Percentiles rank a stretch among this genome's conserved stretches.
phyloP scores from a whole-genome alignment of 2,113 vertebrate species.

The Phocoena phocoena region DNA sequence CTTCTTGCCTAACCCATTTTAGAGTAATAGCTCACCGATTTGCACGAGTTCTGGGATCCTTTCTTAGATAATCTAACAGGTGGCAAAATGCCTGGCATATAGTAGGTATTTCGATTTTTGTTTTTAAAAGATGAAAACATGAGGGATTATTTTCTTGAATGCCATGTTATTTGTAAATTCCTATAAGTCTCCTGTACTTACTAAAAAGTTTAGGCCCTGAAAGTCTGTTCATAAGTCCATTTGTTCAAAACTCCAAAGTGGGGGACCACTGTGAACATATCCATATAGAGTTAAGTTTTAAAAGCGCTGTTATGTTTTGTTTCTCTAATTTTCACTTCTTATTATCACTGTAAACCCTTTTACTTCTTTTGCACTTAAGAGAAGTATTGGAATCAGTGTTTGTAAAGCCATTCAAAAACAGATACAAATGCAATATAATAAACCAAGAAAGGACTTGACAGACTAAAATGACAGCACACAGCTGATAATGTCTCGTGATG shows the following conservation, averaged over 20 bases:
- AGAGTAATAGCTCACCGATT: background rate
- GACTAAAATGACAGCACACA: background rate
- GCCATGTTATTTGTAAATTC: background rate
- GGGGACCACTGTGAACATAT: background rate
- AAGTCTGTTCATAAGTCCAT: background rate
- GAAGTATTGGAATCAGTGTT: background rate
- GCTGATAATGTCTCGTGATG: constrained; percentile 31
- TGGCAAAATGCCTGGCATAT: background rate
- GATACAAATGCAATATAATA: background rate
- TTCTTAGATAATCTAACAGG: background rate
- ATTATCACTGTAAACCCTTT: background rate
- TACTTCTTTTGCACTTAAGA: background rate
- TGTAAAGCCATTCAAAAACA: background rate
- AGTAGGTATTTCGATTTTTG: background rate
- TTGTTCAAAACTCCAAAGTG: background rate
- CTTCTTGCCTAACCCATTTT: background rate
- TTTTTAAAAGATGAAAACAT: background rate
- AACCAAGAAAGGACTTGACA: background rate
- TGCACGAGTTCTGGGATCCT: background rate
- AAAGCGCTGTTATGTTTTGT: background rate
- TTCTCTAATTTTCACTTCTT: background rate
- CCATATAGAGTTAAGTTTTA: background rate
- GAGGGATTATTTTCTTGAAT: background rate
- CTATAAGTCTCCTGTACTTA: background rate
- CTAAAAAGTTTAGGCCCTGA: background rate